A percentile compares a stretch with the other conserved stretches of the same genome.
phyloP scores from a whole-genome alignment of 2,888 invertebrate genomes.

The Melangyna quadrimaculata region DNA sequence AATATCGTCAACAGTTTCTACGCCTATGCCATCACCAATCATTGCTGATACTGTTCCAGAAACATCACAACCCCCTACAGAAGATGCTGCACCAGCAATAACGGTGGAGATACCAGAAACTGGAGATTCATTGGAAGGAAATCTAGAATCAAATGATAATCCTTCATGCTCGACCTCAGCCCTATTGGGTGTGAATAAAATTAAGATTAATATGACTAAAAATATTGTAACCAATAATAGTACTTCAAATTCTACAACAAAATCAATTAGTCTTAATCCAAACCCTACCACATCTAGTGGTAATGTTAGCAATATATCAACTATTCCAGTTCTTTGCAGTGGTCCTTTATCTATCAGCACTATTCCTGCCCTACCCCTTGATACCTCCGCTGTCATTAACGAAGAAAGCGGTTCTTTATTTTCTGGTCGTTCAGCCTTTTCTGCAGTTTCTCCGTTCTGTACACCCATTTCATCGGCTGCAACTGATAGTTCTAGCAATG shows the following conservation, averaged over 20 bases:
- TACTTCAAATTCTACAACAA: slow-evolving; percentile 74
- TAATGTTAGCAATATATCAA: slow-evolving; percentile 75
- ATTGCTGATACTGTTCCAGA: slow-evolving; percentile 82
- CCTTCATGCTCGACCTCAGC: slow-evolving; percentile 80
- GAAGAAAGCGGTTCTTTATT: slow-evolving; percentile 47
- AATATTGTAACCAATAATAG: slow-evolving; percentile 82
- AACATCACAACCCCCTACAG: slow-evolving; percentile 72
- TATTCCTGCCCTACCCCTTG: slow-evolving; percentile 67
- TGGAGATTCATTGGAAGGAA: slow-evolving; percentile 87
- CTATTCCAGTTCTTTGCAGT: slow-evolving; percentile 80
- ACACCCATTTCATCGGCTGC: slow-evolving; percentile 34
- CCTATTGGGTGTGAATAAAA: slow-evolving; percentile 83
- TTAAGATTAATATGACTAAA: slow-evolving; percentile 92
- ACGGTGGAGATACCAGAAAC: slow-evolving; percentile 73
- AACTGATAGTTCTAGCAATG: slow-evolving; percentile 48
- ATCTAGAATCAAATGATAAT: slow-evolving; percentile 85
- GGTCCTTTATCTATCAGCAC: slow-evolving; percentile 76
- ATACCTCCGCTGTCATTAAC: slow-evolving; percentile 39
- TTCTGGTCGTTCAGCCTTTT: slow-evolving; percentile 61
- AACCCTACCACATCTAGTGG: slow-evolving; percentile 58
- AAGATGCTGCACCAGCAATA: slow-evolving; percentile 56
- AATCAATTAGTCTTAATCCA: slow-evolving; percentile 70
- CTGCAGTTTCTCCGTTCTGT: slow-evolving; percentile 49
- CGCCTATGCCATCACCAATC: slow-evolving; percentile 74
- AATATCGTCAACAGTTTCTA: slow-evolving; percentile 76